Conservation (phyloP, 2,888 invertebrate genomes). For the Petrolisthes cinctipes region DNA sequence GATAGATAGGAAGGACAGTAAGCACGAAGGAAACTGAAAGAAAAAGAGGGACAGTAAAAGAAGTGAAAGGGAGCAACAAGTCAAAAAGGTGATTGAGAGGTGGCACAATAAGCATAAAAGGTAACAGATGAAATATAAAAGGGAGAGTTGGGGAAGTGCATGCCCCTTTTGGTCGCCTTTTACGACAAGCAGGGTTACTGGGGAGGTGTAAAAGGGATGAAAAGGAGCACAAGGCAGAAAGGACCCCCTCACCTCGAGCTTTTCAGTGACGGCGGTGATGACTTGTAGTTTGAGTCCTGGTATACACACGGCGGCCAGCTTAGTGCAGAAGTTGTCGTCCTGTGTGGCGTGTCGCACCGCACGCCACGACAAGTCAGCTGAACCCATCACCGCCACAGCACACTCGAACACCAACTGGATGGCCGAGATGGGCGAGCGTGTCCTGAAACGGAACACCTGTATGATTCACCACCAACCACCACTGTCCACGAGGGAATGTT, state of each 20-base stretch:
- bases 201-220: no score
- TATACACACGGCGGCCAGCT: conserved; percentile 53
- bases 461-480: no score
- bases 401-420: conserved; percentile 63
- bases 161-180: no score
- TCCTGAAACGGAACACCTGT: conserved; percentile 17
- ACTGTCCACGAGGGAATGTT: no score
- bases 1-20: no score
- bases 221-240: neutral
- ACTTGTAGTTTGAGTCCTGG: conserved; percentile 36
- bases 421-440: conserved; percentile 62
- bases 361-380: conserved; percentile 55
- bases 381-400: conserved; percentile 53
- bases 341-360: conserved; percentile 63
- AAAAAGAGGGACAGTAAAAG: no score
- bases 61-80: neutral
- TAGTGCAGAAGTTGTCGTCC: conserved; percentile 56
- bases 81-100: neutral
- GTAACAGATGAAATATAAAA: neutral
- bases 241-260: conserved; percentile 46
- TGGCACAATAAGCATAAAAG: neutral
- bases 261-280: conserved; percentile 47
- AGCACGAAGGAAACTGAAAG: no score
- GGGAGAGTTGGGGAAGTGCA: neutral
- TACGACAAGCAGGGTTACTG: no score